Percentiles rank a stretch among this genome's conserved stretches.
Conservation (phyloP, 2,888 invertebrate species). For the Cosmopolites sordidus region DNA sequence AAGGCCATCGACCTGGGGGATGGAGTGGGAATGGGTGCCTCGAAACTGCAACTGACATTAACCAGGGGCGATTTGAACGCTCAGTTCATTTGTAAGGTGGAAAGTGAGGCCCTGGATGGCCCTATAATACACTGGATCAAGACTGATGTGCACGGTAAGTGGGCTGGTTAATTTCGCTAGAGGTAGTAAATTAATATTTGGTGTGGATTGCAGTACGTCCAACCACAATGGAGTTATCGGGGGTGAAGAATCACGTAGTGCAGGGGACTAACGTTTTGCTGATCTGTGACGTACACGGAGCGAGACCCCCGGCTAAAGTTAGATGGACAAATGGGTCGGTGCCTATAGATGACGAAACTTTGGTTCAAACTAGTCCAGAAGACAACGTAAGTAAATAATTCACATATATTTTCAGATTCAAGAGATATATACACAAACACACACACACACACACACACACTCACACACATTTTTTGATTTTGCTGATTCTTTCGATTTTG, state of each 20-base stretch:
- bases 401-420: no score
- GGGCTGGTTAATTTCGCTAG: not conserved
- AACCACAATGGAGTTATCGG: slow-evolving; percentile 68
- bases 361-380: slow-evolving; percentile 30
- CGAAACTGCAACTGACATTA: slow-evolving; percentile 61
- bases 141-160: slow-evolving; percentile 72
- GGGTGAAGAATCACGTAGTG: slow-evolving; percentile 73
- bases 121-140: slow-evolving; percentile 59
- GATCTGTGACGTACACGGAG: slow-evolving; percentile 73
- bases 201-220: slow-evolving; percentile 67
- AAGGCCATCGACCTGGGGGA: slow-evolving; percentile 38
- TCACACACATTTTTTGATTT: no score
- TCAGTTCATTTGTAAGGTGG: slow-evolving; percentile 67
- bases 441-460: slow-evolving; percentile 19
- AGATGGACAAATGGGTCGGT: slow-evolving; percentile 80
- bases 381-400: slow-evolving; percentile 34
- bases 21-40: slow-evolving; percentile 62
- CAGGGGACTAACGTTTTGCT: slow-evolving; percentile 76
- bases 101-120: slow-evolving; percentile 63
- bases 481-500: no score
- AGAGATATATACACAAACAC: no score
- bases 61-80: slow-evolving; percentile 69
- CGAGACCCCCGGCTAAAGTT: slow-evolving; percentile 77
- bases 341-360: slow-evolving; percentile 39
- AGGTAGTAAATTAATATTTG: not conserved